phyloP scores from a whole-genome alignment of 2,888 invertebrate species.

The Zonitis immaculata region DNA sequence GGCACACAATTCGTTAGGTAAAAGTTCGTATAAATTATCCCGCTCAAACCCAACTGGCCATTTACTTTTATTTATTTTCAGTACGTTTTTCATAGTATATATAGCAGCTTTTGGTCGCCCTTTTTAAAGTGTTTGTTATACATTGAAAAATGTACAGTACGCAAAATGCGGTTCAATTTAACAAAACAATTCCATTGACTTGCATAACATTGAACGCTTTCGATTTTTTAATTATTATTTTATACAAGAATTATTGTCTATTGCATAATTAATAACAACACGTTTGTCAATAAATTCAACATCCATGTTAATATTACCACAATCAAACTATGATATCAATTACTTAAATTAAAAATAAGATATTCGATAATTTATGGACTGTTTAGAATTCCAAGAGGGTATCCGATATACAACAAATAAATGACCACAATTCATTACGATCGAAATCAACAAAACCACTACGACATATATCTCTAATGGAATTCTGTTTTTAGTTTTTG shows the following conservation, averaged over 20 bases:
- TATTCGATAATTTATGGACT: neutral
- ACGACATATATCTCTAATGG: neutral
- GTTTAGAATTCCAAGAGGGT: neutral
- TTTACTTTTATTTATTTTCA: conserved; percentile 19
- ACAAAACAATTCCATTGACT: conserved; percentile 9
- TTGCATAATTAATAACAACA: neutral
- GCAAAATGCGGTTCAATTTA: conserved; percentile 12
- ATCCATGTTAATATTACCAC: too few species aligned
- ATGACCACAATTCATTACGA: neutral
- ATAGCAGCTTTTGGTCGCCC: conserved; percentile 2
- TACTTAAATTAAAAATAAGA: conserved; percentile 1
- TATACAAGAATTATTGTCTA: neutral
- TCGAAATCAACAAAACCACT: conserved; percentile 1
- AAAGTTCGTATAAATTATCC: conserved; percentile 16
- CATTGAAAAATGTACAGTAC: conserved; percentile 3
- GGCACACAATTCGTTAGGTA: conserved; percentile 16
- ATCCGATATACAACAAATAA: neutral
- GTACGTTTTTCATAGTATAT: too few species aligned
- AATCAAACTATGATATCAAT: conserved; percentile 4
- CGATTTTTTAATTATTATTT: too few species aligned
- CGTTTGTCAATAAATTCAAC: neutral
- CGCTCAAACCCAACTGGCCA: conserved; percentile 3
- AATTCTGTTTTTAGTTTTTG: neutral
- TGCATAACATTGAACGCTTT: neutral
- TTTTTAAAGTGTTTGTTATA: conserved; percentile 2